A percentile compares a stretch with the other conserved stretches of the same genome.
phyloP scores from a whole-genome alignment of 1,140 invertebrate genomes.

The Anoplophora glabripennis region DNA sequence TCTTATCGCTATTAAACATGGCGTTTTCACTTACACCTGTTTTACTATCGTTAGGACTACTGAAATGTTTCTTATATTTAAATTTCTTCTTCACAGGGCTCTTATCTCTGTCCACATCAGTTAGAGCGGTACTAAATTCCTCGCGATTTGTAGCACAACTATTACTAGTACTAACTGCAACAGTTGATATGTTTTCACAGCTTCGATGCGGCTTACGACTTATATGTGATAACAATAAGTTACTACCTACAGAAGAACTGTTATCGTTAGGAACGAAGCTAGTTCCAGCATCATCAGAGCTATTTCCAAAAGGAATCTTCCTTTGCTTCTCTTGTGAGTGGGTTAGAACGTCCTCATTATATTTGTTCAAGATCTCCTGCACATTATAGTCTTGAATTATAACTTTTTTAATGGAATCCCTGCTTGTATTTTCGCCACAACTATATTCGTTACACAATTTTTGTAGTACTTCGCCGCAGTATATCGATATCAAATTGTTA shows the following conservation, averaged over 20 bases:
- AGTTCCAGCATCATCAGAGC: not conserved
- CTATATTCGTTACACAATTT: not conserved
- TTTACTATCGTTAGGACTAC: not conserved
- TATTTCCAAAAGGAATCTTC: not conserved
- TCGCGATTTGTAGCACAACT: not conserved
- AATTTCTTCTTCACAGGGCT: not conserved
- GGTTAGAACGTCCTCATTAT: not conserved
- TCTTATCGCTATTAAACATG: not conserved
- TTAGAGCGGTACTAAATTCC: not conserved
- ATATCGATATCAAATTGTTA: constrained; percentile 27
- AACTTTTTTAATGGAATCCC: constrained; percentile 10
- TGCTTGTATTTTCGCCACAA: not conserved
- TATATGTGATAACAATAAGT: not conserved
- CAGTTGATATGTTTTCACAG: no score
- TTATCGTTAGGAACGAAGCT: constrained; percentile 6
- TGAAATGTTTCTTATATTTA: not conserved
- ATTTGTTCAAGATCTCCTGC: constrained; percentile 15
- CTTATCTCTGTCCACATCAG: not conserved
- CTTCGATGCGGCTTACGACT: not conserved
- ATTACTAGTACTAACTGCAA: no score
- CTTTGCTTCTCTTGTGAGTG: not conserved
- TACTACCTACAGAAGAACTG: not conserved
- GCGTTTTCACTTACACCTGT: not conserved
- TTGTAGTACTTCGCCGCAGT: constrained; percentile 2
- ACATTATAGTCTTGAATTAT: constrained; percentile 10